phyloP scores from a whole-genome alignment of 30 jellyfish, hydroid and myxozoan species.

The Phacellophora camtschatica region DNA sequence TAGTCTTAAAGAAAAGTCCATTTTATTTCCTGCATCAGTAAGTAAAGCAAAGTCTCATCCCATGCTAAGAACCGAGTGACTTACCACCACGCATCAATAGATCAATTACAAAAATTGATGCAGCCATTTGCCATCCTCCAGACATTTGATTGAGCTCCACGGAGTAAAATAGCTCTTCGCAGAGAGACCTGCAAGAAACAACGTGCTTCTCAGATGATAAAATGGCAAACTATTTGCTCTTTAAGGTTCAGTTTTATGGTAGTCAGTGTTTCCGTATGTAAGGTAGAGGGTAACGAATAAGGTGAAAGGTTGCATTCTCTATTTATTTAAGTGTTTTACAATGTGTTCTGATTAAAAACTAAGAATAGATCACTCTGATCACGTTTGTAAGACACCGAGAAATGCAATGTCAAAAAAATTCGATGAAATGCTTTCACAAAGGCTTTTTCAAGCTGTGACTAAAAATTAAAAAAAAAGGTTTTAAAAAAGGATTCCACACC shows the following conservation, averaged over 20 bases:
- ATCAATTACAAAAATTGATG: neutral
- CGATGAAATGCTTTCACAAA: neutral
- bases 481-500: neutral
- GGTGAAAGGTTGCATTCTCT: no score
- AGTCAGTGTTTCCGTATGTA: no score
- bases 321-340: no score
- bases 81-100: neutral
- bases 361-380: no score
- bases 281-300: no score
- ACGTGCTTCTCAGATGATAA: no score
- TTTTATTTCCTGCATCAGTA: neutral
- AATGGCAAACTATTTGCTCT: no score
- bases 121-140: neutral
- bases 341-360: no score
- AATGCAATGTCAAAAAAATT: neutral
- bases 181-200: neutral
- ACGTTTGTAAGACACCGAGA: no score
- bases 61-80: neutral
- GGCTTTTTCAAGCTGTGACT: neutral
- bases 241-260: no score
- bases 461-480: neutral
- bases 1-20: no score
- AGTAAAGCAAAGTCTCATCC: neutral
- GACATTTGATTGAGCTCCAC: neutral
- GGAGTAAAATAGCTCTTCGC: neutral